These are phyloP conservation scores for Prolemur simus DNA, from an alignment of 2,113 vertebrate genomes.

Conservation along the genomic window DNA sequence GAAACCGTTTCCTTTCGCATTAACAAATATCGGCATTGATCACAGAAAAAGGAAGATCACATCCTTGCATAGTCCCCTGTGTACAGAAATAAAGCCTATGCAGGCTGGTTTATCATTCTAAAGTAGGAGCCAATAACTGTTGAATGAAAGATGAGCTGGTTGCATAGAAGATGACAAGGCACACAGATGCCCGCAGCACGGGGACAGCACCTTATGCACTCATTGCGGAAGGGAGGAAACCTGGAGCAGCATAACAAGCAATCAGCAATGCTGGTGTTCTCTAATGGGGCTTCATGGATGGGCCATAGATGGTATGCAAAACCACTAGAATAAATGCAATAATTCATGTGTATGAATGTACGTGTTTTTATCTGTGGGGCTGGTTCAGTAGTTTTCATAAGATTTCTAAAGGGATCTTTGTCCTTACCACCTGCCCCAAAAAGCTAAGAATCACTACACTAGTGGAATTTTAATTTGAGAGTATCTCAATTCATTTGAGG, in stretches of 20 bases:
- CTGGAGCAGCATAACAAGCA: not conserved
- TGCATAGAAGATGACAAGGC: not conserved
- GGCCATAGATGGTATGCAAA: not conserved
- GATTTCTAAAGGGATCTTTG: not conserved
- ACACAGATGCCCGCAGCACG: not conserved
- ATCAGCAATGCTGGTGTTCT: not conserved
- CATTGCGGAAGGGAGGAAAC: not conserved
- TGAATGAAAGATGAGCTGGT: conserved; percentile 31
- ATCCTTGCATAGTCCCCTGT: not conserved
- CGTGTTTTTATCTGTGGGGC: not conserved
- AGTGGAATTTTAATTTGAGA: not conserved
- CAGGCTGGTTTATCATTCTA: not conserved
- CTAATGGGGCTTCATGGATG: not conserved
- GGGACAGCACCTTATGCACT: not conserved
- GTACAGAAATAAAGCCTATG: not conserved
- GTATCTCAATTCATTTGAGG: not conserved
- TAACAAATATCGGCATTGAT: not conserved
- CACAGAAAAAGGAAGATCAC: not conserved
- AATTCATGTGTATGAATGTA: not conserved
- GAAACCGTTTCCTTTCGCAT: conserved; percentile 1
- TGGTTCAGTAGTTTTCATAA: not conserved
- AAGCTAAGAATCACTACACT: not conserved
- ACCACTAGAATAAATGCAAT: not conserved
- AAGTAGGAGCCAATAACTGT: not conserved
- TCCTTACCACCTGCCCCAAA: not conserved